A percentile compares a stretch with the other conserved stretches of the same genome.
These are phyloP conservation scores for Agrochola circellaris DNA, from an alignment of 2,888 invertebrate genomes.

Conservation along the genomic window DNA sequence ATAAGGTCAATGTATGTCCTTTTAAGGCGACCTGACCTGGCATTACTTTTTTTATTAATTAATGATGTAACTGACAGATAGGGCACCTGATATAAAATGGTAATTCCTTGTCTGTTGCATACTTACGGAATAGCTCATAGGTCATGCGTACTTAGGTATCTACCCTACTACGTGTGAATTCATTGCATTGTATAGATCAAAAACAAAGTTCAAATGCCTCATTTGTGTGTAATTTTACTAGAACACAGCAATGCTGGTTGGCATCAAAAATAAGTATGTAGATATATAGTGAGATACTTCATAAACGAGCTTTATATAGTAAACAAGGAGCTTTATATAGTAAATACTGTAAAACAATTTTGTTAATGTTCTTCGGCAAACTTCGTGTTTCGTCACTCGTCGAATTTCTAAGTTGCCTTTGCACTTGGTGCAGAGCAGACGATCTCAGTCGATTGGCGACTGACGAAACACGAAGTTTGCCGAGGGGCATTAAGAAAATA, in stretches of 20 bases:
- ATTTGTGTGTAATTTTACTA: background rate
- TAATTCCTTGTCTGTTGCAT: background rate
- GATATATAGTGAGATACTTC: too few relatives aligned
- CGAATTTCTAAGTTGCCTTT: too few relatives aligned
- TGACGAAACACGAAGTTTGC: too few relatives aligned
- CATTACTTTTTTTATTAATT: slow-evolving; percentile 16
- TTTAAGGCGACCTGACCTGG: slow-evolving; percentile 11
- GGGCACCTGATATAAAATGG: background rate
- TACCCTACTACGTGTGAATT: background rate
- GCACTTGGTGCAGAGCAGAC: too few relatives aligned
- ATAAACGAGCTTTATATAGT: too few relatives aligned
- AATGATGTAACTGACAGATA: background rate
- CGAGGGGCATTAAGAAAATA: too few relatives aligned
- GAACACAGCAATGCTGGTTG: background rate
- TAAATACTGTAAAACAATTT: too few relatives aligned
- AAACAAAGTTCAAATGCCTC: background rate
- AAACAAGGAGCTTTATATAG: too few relatives aligned
- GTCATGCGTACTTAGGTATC: background rate
- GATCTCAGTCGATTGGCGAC: too few relatives aligned
- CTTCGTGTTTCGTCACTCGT: too few relatives aligned
- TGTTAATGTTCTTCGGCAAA: too few relatives aligned
- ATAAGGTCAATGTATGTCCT: slow-evolving; percentile 16
- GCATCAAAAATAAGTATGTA: too few relatives aligned
- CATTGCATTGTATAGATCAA: background rate
- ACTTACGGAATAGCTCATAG: background rate